Percentiles rank a stretch among this genome's conserved stretches.
Evolutionary conservation across 2,113 vertebrate genomes (phyloP).

Genomic region (Oreochromis tanganicae): DNA sequence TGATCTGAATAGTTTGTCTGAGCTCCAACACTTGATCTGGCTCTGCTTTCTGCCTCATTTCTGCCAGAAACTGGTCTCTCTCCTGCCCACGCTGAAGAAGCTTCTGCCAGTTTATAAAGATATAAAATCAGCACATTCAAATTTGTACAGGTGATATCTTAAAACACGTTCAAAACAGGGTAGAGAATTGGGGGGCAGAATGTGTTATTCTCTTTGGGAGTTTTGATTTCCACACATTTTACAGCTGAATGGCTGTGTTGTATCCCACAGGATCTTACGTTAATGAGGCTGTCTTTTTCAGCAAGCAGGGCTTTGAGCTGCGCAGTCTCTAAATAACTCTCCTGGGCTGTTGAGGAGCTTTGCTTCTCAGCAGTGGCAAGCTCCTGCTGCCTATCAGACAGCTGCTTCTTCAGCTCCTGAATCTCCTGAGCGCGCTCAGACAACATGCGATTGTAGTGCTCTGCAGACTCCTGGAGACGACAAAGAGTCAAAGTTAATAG

Average conservation of each 20-base stretch:
- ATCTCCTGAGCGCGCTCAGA: slow-evolving; percentile 66
- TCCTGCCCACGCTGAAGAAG: slow-evolving; percentile 68
- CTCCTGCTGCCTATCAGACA: slow-evolving; percentile 61
- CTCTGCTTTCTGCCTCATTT: slow-evolving; percentile 47
- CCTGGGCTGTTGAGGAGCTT: slow-evolving; percentile 50
- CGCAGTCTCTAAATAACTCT: slow-evolving; percentile 57
- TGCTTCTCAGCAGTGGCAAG: slow-evolving; percentile 59
- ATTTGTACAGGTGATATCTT: background rate
- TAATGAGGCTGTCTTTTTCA: slow-evolving; percentile 73
- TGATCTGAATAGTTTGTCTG: slow-evolving; percentile 72
- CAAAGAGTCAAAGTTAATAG: background rate
- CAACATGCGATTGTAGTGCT: slow-evolving; percentile 69
- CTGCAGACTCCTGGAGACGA: slow-evolving; percentile 64
- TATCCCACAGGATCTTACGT: slow-evolving; percentile 57
- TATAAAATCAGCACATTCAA: background rate
- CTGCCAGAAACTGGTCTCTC: slow-evolving; percentile 57
- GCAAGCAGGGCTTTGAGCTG: slow-evolving; percentile 60
- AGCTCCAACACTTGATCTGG: slow-evolving; percentile 66
- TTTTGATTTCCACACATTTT: background rate
- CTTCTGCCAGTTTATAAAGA: slow-evolving; percentile 60
- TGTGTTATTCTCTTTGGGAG: background rate
- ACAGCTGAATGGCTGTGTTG: background rate
- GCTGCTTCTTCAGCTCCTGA: slow-evolving; percentile 67
- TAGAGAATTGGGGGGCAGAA: background rate
- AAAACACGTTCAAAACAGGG: background rate